Evolutionary conservation across 2,888 invertebrate species (phyloP).

Genomic region (Drosophila sordidapex): DNA sequence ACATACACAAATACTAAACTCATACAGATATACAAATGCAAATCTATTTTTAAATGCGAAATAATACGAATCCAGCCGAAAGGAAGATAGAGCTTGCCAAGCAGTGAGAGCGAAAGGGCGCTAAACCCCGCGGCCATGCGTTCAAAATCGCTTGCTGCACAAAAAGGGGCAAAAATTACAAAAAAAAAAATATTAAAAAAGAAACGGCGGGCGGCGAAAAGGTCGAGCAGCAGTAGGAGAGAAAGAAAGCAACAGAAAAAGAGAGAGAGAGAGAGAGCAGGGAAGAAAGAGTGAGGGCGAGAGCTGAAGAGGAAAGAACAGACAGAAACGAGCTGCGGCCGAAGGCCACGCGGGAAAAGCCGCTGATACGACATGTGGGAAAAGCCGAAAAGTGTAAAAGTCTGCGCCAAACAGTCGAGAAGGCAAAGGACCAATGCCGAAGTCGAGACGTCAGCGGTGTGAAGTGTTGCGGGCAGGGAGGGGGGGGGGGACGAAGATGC

Average conservation of each 20-base stretch:
- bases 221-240: slow-evolving; percentile 24
- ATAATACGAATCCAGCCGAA: slow-evolving; percentile 79
- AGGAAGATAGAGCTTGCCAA: slow-evolving; percentile 32
- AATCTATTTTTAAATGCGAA: slow-evolving; percentile 85
- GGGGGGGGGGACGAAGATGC: slow-evolving; percentile 54
- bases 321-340: slow-evolving; percentile 19
- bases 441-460: slow-evolving; percentile 4
- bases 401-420: slow-evolving; percentile 34
- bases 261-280: neutral
- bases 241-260: neutral
- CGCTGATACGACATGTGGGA: slow-evolving; percentile 78
- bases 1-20: slow-evolving; percentile 56
- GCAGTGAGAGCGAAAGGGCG: slow-evolving; percentile 20
- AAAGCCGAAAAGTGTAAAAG: slow-evolving; percentile 76
- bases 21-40: slow-evolving; percentile 67
- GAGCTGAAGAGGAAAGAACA: neutral
- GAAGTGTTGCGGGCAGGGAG: neutral
- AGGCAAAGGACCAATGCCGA: slow-evolving; percentile 7
- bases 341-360: slow-evolving; percentile 75
- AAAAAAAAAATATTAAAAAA: slow-evolving; percentile 26
- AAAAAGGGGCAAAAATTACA: slow-evolving; percentile 56
- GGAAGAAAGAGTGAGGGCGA: neutral
- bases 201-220: slow-evolving; percentile 45
- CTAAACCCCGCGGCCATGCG: slow-evolving; percentile 66
- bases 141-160: slow-evolving; percentile 67